Percentiles rank a stretch among this genome's conserved stretches.
phyloP scores from a whole-genome alignment of 2,797 vertebrate genomes.

The Mycteria americana region DNA sequence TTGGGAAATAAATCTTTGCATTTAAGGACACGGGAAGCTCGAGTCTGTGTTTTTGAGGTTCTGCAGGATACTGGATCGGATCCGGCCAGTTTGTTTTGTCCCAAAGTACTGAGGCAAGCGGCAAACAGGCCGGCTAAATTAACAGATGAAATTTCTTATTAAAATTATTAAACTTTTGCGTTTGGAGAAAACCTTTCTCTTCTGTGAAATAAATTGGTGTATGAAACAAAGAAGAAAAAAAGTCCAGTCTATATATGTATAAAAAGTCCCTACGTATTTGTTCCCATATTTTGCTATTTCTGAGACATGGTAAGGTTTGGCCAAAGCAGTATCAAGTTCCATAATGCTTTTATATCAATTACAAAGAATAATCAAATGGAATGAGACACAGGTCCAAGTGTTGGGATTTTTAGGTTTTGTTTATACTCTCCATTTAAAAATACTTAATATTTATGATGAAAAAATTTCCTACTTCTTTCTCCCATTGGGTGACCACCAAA shows the following conservation, averaged over 20 bases:
- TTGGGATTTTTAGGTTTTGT: neutral
- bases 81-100: neutral
- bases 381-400: neutral
- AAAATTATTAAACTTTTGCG: neutral
- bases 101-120: neutral
- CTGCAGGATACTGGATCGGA: neutral
- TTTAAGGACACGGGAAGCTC: neutral
- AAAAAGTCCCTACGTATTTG: neutral
- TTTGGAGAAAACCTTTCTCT: neutral
- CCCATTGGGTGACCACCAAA: neutral
- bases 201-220: neutral
- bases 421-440: neutral
- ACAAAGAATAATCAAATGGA: neutral
- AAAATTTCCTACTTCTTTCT: neutral
- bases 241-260: rapidly evolving
- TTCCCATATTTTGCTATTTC: neutral
- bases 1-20: neutral
- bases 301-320: neutral
- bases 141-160: neutral
- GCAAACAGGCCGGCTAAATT: neutral
- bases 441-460: neutral
- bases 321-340: rapidly evolving
- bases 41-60: neutral
- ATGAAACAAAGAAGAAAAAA: neutral
- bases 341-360: neutral